Evolutionary conservation across 1,140 invertebrate genomes (phyloP).

Genomic region (Drosophila micromelanica): DNA sequence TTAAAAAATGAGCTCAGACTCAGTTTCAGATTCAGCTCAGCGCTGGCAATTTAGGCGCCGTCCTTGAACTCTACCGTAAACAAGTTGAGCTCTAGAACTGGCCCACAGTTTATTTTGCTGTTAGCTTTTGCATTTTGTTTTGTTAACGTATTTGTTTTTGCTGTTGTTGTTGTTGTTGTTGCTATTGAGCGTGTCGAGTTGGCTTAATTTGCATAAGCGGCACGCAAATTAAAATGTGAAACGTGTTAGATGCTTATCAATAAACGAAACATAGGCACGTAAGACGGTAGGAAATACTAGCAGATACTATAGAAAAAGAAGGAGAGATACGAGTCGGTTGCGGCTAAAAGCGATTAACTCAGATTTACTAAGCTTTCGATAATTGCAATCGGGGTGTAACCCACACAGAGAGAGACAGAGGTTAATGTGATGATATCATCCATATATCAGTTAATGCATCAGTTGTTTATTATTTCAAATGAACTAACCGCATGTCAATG

Average conservation of each 20-base stretch:
- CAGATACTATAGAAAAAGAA: neutral
- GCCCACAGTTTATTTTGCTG: conserved; percentile 19
- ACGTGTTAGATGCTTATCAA: conserved; percentile 77
- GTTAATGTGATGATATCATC: conserved; percentile 36
- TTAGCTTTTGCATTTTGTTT: conserved; percentile 17
- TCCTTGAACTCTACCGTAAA: conserved; percentile 37
- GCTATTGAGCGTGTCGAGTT: conserved; percentile 37
- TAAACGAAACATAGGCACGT: conserved; percentile 52
- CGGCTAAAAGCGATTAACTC: conserved; percentile 2
- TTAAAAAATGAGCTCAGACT: conserved; percentile 20
- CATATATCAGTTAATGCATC: conserved; percentile 13
- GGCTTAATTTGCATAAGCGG: conserved; percentile 62
- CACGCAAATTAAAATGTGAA: conserved; percentile 72
- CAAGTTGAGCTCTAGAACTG: conserved; percentile 16
- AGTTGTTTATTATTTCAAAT: conserved; percentile 28
- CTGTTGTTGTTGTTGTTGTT: conserved; percentile 11
- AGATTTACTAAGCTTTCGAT: conserved; percentile 1
- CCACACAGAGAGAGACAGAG: neutral
- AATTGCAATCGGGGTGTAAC: conserved; percentile 9
- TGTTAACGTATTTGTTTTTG: conserved; percentile 28
- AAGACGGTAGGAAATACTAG: conserved; percentile 10
- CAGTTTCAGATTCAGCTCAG: neutral
- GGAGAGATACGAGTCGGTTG: conserved; percentile 11
- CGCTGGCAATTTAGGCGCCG: conserved; percentile 15
- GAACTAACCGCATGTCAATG: conserved; percentile 59